Base-by-base conservation (phyloP, 1,140 invertebrate genomes). In the Micrasema minimum region DNA sequence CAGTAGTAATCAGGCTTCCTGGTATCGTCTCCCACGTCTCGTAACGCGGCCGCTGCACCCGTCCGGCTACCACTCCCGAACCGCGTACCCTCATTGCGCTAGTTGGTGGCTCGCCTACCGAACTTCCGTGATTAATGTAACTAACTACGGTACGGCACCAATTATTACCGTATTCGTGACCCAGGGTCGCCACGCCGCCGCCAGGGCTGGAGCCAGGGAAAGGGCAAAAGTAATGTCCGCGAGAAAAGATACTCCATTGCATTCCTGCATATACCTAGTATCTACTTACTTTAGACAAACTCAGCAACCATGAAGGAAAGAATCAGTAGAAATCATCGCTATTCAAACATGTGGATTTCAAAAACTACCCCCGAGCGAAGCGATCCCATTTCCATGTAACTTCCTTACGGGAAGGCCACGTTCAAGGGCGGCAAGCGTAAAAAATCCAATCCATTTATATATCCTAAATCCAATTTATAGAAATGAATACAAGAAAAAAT, bases 61-160 rank as follows among this genome's bases (percentile, higher is more conserved):
- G 51, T 55, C 20, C 22, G 26, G 51, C 50, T 31, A 53, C 50
- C 23, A 26, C 26, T 53, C 23, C 11, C 31, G 23, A 46, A 31
- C 26, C 26, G 26, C 26, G 26, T 31, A 31, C 26, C 26, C 26
- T 31, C 26, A 11, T 37, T 31, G 51, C 26, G 14, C 26, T 48
- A 11, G 20, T 48, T 20, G 16, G 46, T 48, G 18, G 18, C 46
- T 37, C 26, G 51, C 51, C 51, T 55, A 55, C 51, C 51, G 51
- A 31, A 55, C 51, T 55, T 55, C 26, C 51, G 51, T 55, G 51
- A 55, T 55, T 55, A 55, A 55, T 55, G 51, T 55, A 55, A 55
- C 22, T 45, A 45, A 46, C n/a, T 14, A n/a, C 14, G 51, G 51
- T 55, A 55, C 6, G 23, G 51, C 51, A 55, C 51, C 51, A 55